Evolutionary conservation across 2,888 invertebrate species (phyloP).

Genomic region (Frankliniella fusca): DNA sequence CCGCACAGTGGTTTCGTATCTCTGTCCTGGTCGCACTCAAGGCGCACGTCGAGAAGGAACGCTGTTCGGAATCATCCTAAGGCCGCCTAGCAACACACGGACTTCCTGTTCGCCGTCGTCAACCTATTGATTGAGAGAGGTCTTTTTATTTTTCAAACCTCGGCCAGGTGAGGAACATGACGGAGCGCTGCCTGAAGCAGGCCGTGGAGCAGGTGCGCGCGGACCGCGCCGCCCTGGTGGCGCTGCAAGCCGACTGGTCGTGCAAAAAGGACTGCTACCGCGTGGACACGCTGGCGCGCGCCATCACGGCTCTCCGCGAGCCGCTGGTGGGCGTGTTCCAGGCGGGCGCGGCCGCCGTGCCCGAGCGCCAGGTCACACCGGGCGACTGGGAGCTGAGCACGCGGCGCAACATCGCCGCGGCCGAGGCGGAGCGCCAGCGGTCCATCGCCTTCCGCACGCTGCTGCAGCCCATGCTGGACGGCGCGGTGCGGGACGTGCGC

Average conservation of each 20-base stretch:
- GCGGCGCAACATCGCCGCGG: constrained; percentile 6
- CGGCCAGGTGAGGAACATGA: not conserved
- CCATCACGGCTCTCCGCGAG: constrained; percentile 11
- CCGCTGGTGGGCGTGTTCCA: constrained; percentile 2
- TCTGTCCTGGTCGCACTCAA: no score
- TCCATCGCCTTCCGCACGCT: constrained; percentile 17
- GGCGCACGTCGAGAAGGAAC: no score
- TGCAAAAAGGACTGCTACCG: constrained; percentile 24
- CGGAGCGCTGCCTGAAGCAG: not conserved
- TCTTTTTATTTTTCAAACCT: no score
- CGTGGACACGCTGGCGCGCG: constrained; percentile 9
- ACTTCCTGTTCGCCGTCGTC: no score
- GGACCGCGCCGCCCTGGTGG: constrained; percentile 1
- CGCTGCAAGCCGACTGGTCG: constrained; percentile 18
- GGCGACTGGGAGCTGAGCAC: not conserved
- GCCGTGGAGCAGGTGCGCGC: not conserved
- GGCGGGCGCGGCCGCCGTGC: not conserved
- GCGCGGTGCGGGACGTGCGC: not conserved
- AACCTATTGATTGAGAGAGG: no score
- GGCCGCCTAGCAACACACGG: no score
- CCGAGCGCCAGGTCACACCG: not conserved
- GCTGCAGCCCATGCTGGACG: constrained; percentile 16
- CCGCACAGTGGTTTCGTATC: no score
- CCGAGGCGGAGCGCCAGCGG: not conserved
- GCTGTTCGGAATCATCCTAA: no score